Evolutionary conservation across 2,797 vertebrate species (phyloP), one percentile per base, ranked within the genome.

Genomic region (Jordanella pulchra): DNA sequence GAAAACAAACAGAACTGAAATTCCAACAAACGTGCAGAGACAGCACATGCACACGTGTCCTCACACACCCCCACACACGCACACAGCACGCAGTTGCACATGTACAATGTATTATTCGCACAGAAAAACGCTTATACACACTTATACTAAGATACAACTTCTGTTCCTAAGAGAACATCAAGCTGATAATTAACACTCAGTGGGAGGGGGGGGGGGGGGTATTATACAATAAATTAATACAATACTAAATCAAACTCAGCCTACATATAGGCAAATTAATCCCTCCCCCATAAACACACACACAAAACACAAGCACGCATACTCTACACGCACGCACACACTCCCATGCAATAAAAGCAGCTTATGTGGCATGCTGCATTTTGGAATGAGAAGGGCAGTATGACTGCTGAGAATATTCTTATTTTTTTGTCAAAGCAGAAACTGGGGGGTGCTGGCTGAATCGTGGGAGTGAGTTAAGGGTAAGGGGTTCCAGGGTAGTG

Each of bases 301-400:
- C 81, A 83, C 86, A 76, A 77, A 72, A 76, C 73, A 76, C 81
- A 73, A 74, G 2, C 72, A 70, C 86, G 73, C 85, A 79, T 87
- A 85, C 84, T 72, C 84, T 74, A 87, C 89, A 89, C 14, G 4
- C 55, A 11, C 90, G 89, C 79, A 83, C 84, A 80, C 91, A 90
- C 87, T 86, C 89, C 86, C 93, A 94, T 94, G 93, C 94, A 92
- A 89, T 82, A 90, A 89, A 87, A 91, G 88, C 90, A 92, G 89
- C 87, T 73, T 65, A 88, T 90, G 89, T 90, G 90, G 89, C 91
- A 91, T 90, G 89, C 91, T 92, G 92, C 91, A 80, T 88, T 89
- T 86, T 86, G 83, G 86, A 90, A 89, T 91, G 87, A 85, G 86
- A 72, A 81, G 86, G 88, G 86, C 90, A 89, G 89, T 89, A 84